These are phyloP conservation scores for Drosophila takahashii DNA, from an alignment of 1,140 invertebrate species.

Conservation along the genomic window DNA sequence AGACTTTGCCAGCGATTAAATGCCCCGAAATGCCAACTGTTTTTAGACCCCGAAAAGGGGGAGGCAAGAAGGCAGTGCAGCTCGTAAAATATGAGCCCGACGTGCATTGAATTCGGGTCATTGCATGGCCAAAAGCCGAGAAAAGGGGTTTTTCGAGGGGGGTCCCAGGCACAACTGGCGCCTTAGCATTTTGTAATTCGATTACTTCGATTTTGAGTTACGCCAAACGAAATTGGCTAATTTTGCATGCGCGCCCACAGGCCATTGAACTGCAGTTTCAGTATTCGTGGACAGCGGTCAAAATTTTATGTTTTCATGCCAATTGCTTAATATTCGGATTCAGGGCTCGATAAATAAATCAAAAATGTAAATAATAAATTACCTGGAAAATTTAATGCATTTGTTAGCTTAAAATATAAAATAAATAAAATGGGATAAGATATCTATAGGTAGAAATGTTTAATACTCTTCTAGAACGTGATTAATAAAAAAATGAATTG, in stretches of 20 bases:
- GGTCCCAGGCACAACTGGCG: slow-evolving; percentile 7
- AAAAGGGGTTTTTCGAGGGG: not conserved
- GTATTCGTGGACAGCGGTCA: slow-evolving; percentile 36
- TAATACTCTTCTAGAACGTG: no score
- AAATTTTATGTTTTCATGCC: slow-evolving; percentile 29
- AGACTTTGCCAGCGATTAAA: slow-evolving; percentile 58
- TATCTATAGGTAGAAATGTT: no score
- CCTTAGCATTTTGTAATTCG: slow-evolving; percentile 71
- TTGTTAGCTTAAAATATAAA: not conserved
- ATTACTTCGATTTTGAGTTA: slow-evolving; percentile 52
- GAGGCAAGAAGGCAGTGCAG: slow-evolving; percentile 11
- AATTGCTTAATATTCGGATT: slow-evolving; percentile 40
- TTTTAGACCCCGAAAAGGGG: slow-evolving; percentile 2
- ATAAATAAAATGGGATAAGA: not conserved
- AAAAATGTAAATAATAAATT: slow-evolving; percentile 2
- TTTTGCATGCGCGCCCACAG: slow-evolving; percentile 53
- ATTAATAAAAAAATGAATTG: no score
- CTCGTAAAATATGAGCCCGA: slow-evolving; percentile 65
- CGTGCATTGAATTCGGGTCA: slow-evolving; percentile 80
- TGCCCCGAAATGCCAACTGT: slow-evolving; percentile 60
- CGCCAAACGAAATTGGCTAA: slow-evolving; percentile 47
- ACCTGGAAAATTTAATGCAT: not conserved
- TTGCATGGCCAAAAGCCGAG: slow-evolving; percentile 38
- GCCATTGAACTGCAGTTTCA: slow-evolving; percentile 62
- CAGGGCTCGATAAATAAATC: slow-evolving; percentile 4